Evolutionary conservation across 2,797 vertebrate species (phyloP), one percentile per base, ranked within the genome.

Genomic region (Tokudaia muenninki): DNA sequence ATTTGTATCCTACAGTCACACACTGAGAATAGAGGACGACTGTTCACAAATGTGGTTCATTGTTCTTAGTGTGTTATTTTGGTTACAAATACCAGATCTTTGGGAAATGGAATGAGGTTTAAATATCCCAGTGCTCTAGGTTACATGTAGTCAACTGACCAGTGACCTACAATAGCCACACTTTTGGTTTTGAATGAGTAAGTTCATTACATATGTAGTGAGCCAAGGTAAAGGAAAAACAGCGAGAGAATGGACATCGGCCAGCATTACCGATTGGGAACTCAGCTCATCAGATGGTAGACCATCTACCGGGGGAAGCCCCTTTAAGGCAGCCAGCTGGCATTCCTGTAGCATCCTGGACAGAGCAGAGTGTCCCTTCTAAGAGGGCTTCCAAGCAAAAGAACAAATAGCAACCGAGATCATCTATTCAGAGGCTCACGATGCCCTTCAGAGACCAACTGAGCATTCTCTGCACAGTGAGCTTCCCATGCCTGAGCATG

Each of bases 51-150:
- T 37, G n/a, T 96, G 95, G 93, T 96, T 37, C 87, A 57, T 97
- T 81, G 59, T 97, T 92, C 89, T 95, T 59, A 92, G 74, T 95
- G 52, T 97, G 97, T 61, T 96, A 87, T 77, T 94, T 97, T 83
- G 94, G 87, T 93, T 92, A 41, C 97, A 92, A 97, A 82, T 92
- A 94, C 93, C 90, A 50, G 94, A 63, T 24, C 16, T 31, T 63
- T 31, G 81, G 57, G 44, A 61, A 61, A 61, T 61, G 81, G 37
- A 87, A 72, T 87, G 67, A 87, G 67, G 81, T 97, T 81, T 97
- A 95, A 98, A 97, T 98, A 98, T 93, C 72, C 17, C 8, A 72
- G n/a, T 83, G 91, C 95, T 96, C 59, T 86, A 1, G 87, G 44
- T 90, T 92, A 72, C 7, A 81, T 92, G 83, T 89, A 93, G 78